These are phyloP conservation scores for Chaetura pelagica DNA, from an alignment of 2,113 vertebrate genomes.

Conservation along the genomic window DNA sequence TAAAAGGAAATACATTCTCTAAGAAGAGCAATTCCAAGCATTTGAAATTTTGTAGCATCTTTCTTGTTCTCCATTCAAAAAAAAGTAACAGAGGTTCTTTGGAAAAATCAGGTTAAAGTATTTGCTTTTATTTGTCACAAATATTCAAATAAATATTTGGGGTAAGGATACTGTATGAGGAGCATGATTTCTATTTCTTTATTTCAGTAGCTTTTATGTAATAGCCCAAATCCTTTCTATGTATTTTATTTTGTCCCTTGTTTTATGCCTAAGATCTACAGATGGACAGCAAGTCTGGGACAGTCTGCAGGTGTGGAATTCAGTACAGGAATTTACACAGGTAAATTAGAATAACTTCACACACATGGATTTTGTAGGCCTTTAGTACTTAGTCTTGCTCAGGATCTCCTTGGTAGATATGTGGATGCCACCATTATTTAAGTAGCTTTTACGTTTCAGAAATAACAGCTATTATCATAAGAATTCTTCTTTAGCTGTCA, in stretches of 20 bases:
- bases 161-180: not conserved
- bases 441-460: not conserved
- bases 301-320: not conserved
- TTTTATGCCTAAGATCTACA: not conserved
- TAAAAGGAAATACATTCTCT: not conserved
- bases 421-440: not conserved
- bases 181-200: not conserved
- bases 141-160: not conserved
- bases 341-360: not conserved
- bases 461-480: not conserved
- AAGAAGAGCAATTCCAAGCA: not conserved
- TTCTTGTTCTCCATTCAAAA: not conserved
- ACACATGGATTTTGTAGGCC: fast-evolving
- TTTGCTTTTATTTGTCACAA: not conserved
- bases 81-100: fast-evolving
- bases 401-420: not conserved
- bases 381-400: not conserved
- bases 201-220: not conserved
- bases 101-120: not conserved
- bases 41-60: not conserved
- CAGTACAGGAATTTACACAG: not conserved
- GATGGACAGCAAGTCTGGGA: not conserved
- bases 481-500: not conserved
- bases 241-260: not conserved
- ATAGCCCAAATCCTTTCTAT: fast-evolving